Base-by-base conservation (phyloP, 23 tunicate species). In the Diplosoma virens region DNA sequence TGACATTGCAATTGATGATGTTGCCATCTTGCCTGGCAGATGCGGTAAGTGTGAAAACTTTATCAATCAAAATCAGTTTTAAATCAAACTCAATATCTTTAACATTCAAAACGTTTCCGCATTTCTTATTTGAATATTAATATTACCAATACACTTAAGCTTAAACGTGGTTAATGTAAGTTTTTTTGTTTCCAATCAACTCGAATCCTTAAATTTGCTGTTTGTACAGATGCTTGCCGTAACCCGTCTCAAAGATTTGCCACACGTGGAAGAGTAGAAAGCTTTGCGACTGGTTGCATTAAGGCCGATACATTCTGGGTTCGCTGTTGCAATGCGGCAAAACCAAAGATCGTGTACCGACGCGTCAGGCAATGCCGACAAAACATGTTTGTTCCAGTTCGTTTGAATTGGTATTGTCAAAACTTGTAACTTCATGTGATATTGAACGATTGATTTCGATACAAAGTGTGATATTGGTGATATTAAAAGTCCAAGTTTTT, bases 1-100 rank as follows among this genome's bases (percentile, higher is more conserved):
- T 20, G 97, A 90, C 58, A 79, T 84, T 30, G 97, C 97, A 11
- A 59, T 90, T 67, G 97, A 90, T 45, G 90, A 90, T 35, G 30
- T 84, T 17, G 54, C 69, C 6, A 54, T 90, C 4, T 23, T 75
- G 22, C 97, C 97, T 2, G 97, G 97, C 30, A 31, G 30, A 47
- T 90, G 97, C 82, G 75, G 96, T 89, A 83, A 83, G 96, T 23
- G n/a, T n/a, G n/a, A n/a, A n/a, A n/a, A n/a, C n/a, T n/a, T n/a
- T n/a, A n/a, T n/a, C n/a, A n/a, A n/a, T n/a, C n/a, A n/a, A n/a
- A n/a, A n/a, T n/a, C n/a, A n/a, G n/a, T n/a, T n/a, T n/a, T n/a
- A n/a, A n/a, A n/a, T n/a, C n/a, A n/a, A n/a, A n/a, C n/a, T n/a
- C n/a, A n/a, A n/a, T n/a, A n/a, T n/a, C n/a, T n/a, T n/a, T n/a